A percentile compares a stretch with the other conserved stretches of the same genome.
Conservation (phyloP, 2,113 vertebrate genomes). For the Ginglymostoma cirratum region DNA sequence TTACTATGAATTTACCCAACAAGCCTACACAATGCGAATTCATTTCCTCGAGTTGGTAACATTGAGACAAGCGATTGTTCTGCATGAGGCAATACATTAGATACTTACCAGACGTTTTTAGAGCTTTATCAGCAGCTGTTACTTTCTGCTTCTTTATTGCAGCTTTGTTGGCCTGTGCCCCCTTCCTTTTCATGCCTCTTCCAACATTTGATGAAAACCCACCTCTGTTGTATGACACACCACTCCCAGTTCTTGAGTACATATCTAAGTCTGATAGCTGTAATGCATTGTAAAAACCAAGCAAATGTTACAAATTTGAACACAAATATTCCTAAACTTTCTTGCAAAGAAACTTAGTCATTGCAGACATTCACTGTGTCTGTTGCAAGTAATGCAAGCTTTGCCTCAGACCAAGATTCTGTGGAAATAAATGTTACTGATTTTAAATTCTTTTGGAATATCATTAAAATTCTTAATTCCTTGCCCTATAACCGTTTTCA, state of each 20-base stretch:
- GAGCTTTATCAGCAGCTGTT: constrained; percentile 40
- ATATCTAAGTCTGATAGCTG: constrained; percentile 55
- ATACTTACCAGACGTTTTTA: constrained; percentile 13
- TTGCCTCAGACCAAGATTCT: not conserved
- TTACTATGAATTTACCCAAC: not conserved
- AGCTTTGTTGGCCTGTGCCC: constrained; percentile 65
- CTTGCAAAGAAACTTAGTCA: not conserved
- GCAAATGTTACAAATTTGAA: constrained; percentile 34
- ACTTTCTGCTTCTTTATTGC: constrained; percentile 70
- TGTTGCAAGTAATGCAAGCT: not conserved
- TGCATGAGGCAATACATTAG: not conserved
- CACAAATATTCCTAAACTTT: not conserved
- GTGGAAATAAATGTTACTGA: not conserved
- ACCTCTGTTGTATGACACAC: constrained; percentile 64
- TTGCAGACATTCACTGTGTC: not conserved
- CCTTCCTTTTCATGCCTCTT: constrained; percentile 76
- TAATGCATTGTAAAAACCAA: constrained; percentile 49
- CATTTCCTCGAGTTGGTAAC: not conserved
- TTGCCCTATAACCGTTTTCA: not conserved
- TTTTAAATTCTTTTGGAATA: not conserved
- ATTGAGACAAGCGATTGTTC: not conserved
- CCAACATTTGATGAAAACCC: constrained; percentile 61
- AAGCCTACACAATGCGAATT: not conserved
- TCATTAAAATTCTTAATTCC: not conserved
- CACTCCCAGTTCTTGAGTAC: constrained; percentile 66